Evolutionary conservation across 2,888 invertebrate genomes (phyloP).

Genomic region (Ametastegia equiseti): DNA sequence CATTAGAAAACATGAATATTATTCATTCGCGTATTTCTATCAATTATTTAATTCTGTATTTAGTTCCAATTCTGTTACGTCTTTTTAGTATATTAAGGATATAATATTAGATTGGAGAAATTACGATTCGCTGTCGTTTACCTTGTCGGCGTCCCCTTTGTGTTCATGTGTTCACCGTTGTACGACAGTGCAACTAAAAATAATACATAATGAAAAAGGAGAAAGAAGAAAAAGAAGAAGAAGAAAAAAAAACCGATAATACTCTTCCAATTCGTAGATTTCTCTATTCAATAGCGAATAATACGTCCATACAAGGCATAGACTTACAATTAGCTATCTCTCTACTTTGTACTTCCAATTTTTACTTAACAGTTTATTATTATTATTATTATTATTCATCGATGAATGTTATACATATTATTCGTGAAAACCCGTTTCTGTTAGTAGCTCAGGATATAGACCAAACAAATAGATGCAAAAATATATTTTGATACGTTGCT

Average conservation of each 20-base stretch:
- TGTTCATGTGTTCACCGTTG: conserved; percentile 29
- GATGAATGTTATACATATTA: neutral
- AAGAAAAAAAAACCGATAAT: conserved; percentile 15
- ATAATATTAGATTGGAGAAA: conserved; percentile 16
- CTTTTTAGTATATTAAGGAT: conserved; percentile 34
- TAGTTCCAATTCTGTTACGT: conserved; percentile 33
- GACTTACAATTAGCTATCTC: conserved; percentile 60
- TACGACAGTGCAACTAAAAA: conserved; percentile 9
- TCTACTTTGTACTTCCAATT: conserved; percentile 61
- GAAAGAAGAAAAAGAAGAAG: neutral
- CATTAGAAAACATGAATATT: neutral
- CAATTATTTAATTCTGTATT: conserved; percentile 23
- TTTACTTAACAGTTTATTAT: conserved; percentile 36
- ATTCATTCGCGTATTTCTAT: neutral
- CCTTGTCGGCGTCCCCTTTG: neutral
- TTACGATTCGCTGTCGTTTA: neutral
- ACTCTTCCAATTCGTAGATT: conserved; percentile 38
- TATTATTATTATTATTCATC: neutral
- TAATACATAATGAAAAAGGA: neutral
- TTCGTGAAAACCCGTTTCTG: conserved; percentile 57
- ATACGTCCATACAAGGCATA: conserved; percentile 61
- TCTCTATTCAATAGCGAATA: conserved; percentile 24
- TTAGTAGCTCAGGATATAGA: conserved; percentile 69
- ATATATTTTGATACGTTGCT: conserved; percentile 72
- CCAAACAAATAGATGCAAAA: conserved; percentile 67